Conservation (phyloP, 2,113 vertebrate species). For the Nannospalax galili region DNA sequence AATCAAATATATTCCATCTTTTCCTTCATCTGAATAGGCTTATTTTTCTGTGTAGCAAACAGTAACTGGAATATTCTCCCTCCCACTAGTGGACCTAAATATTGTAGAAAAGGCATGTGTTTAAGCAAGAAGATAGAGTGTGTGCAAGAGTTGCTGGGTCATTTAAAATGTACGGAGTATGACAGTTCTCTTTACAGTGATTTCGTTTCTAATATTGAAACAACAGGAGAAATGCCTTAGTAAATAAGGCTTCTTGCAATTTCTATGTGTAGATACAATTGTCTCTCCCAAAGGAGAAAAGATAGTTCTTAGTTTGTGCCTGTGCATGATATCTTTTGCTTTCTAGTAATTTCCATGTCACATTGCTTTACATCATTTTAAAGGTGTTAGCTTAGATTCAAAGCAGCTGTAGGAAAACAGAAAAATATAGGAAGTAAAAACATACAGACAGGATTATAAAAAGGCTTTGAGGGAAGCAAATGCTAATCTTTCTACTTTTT, state of each 20-base stretch:
- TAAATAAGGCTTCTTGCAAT: constrained; percentile 49
- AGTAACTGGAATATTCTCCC: not conserved
- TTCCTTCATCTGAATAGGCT: not conserved
- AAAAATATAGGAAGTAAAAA: not conserved
- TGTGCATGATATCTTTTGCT: constrained; percentile 30
- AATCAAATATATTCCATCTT: not conserved
- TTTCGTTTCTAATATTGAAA: constrained; percentile 71
- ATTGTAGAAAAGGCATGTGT: constrained; percentile 6
- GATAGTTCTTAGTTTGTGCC: not conserved
- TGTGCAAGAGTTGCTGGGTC: not conserved
- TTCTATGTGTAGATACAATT: constrained; percentile 50
- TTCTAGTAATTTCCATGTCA: constrained; percentile 59
- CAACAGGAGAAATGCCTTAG: constrained; percentile 1
- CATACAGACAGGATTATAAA: not conserved
- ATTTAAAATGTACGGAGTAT: constrained; percentile 39
- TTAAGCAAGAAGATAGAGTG: constrained; percentile 18
- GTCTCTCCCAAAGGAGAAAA: constrained; percentile 53
- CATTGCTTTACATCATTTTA: constrained; percentile 49
- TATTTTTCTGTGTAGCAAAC: constrained; percentile 12
- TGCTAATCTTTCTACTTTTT: not conserved
- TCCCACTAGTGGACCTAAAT: constrained; percentile 43
- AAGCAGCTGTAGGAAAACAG: constrained; percentile 16
- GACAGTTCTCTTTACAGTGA: constrained; percentile 47
- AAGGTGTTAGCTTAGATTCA: constrained; percentile 52
- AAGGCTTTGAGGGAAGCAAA: constrained; percentile 26